phyloP scores from a whole-genome alignment of 2,113 vertebrate genomes.

The Probosciger aterrimus region DNA sequence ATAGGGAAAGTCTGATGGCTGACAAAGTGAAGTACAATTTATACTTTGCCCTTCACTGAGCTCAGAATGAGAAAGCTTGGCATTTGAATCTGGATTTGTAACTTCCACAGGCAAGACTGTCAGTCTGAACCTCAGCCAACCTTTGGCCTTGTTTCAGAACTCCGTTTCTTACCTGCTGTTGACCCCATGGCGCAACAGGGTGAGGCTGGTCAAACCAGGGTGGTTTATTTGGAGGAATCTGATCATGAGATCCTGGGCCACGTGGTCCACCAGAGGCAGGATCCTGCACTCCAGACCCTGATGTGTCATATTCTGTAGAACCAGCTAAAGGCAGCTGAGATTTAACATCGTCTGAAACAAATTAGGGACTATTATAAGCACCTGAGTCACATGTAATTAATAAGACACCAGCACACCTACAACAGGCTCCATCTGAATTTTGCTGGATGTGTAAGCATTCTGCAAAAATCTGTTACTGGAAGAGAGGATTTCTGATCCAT shows the following conservation, averaged over 20 bases:
- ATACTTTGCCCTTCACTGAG: not conserved
- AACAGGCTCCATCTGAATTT: not conserved
- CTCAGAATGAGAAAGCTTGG: not conserved
- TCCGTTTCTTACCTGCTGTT: conserved; percentile 73
- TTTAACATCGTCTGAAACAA: conserved; percentile 83
- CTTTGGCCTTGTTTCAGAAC: not conserved
- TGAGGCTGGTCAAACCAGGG: conserved; percentile 94
- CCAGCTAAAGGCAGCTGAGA: conserved; percentile 81
- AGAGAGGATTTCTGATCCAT: not conserved
- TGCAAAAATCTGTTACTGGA: not conserved
- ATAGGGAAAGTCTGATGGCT: rapidly evolving
- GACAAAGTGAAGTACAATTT: not conserved
- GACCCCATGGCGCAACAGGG: conserved; percentile 85
- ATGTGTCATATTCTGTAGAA: conserved; percentile 82
- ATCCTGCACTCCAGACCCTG: conserved; percentile 77
- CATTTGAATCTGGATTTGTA: not conserved
- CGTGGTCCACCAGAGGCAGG: conserved; percentile 73
- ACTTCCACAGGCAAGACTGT: not conserved
- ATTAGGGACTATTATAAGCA: not conserved
- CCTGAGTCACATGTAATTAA: rapidly evolving
- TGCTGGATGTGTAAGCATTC: not conserved
- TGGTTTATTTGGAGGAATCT: conserved; percentile 85
- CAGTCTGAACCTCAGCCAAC: not conserved
- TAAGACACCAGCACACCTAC: not conserved
- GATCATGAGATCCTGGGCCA: conserved; percentile 82